Conservation (phyloP, 2,888 invertebrate genomes). For the Dryobota labecula region DNA sequence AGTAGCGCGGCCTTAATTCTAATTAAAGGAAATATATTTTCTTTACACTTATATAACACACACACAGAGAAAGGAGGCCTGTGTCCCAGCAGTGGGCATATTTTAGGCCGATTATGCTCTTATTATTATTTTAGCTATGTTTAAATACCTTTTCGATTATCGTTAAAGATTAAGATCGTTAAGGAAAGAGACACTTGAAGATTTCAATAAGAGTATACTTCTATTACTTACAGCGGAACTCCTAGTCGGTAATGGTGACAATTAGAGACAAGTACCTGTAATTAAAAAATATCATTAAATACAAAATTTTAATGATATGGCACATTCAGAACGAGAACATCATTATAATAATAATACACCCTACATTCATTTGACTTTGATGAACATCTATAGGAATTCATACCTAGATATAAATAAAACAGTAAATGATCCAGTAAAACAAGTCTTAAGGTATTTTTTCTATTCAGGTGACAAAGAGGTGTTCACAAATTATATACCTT, state of each 20-base stretch:
- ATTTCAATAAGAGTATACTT: neutral
- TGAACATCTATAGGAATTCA: neutral
- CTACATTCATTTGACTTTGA: neutral
- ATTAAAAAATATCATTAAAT: conserved; percentile 35
- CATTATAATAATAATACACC: neutral
- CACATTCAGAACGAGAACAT: neutral
- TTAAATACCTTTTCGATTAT: neutral
- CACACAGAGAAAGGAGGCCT: neutral
- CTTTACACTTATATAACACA: too few relatives aligned
- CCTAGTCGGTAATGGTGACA: neutral
- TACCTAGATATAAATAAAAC: neutral
- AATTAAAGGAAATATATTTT: too few relatives aligned
- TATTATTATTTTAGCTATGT: too few relatives aligned
- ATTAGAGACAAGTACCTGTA: conserved; percentile 50
- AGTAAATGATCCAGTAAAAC: neutral
- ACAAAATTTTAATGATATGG: neutral
- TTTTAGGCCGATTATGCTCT: neutral
- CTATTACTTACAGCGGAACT: conserved; percentile 10
- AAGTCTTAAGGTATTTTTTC: neutral
- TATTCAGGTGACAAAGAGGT: neutral
- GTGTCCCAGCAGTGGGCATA: neutral
- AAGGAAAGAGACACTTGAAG: neutral
- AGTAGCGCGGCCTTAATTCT: too few relatives aligned
- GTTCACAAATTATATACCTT: neutral
- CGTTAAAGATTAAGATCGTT: neutral